Base-by-base conservation (phyloP, 2,113 vertebrate genomes). In the Cnemophilus loriae region DNA sequence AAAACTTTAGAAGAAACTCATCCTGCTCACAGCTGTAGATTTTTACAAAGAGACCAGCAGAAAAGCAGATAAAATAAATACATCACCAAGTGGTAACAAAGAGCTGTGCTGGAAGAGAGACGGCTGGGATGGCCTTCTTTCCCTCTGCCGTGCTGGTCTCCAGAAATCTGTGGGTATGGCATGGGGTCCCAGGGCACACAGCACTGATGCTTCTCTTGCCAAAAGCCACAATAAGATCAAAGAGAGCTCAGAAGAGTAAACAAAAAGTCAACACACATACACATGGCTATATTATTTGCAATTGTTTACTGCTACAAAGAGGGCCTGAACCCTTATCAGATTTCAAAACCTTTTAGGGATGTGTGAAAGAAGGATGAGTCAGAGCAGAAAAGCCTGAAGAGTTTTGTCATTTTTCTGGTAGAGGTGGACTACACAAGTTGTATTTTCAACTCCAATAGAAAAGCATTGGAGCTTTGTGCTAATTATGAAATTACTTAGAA, bases 141-240 rank as follows among this genome's bases (percentile, higher is more conserved):
- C 50, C 46, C 57, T 69, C 32, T 70, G 6, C 27, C 2, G 1
- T 11, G n/a, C 1, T 6, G 1, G 37, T 24, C 15, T 50, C 61
- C 2, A 6, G 53, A 87, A 87, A 46, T 32, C 37, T 47, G 14
- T 35, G 1, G 1, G 4, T 23, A 52, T 26, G 50, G 60, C 35
- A 13, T 1, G 0, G 47, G 33, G 11, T 67, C 21, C 23, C 70
- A 42, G 21, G 37, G 49, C 28, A 30, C 41, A 50, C 55, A 65
- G 63, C 18, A 13, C 33, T 12, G 78, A 44, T 68, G 4, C 1
- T 76, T 39, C 76, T 47, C 39, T 23, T 91, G 78, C 87, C 82
- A 91, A 84, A 85, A 91, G 50, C 35, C 67, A 39, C 5, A 26
- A 16, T n/a, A 61, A 76, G 70, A 93, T 87, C 89, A 84, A 96